Percentiles rank a stretch among this genome's conserved stretches.
These are phyloP conservation scores for Pissodes strobi DNA, from an alignment of 1,140 invertebrate species.

Conservation along the genomic window DNA sequence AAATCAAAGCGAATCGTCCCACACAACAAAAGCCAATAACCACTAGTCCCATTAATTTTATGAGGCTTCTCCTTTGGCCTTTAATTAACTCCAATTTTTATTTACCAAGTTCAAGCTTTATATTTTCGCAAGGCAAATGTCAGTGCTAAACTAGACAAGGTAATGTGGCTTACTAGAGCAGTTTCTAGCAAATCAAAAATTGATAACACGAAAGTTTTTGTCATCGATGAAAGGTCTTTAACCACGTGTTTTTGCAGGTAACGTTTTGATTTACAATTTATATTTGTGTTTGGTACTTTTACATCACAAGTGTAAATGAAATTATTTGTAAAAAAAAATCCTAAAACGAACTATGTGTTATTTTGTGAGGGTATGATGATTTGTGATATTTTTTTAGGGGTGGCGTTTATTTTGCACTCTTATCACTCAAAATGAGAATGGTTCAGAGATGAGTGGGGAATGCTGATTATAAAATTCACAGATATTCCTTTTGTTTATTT, in stretches of 20 bases:
- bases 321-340: too few relatives aligned
- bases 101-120: constrained; percentile 13
- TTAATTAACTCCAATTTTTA: constrained; percentile 34
- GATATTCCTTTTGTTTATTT: too few relatives aligned
- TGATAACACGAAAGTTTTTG: constrained; percentile 50
- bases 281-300: too few relatives aligned
- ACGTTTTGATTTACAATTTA: too few relatives aligned
- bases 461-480: too few relatives aligned
- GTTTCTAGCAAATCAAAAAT: constrained; percentile 37
- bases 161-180: constrained; percentile 41
- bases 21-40: constrained; percentile 30
- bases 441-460: too few relatives aligned
- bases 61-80: constrained; percentile 34
- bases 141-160: background rate
- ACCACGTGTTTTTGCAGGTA: constrained; percentile 74
- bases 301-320: too few relatives aligned
- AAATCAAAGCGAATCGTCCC: constrained; percentile 1
- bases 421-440: too few relatives aligned
- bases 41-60: constrained; percentile 21
- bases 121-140: background rate
- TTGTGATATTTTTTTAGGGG: too few relatives aligned
- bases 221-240: constrained; percentile 72
- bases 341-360: too few relatives aligned
- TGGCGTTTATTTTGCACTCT: too few relatives aligned
- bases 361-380: too few relatives aligned